These are phyloP conservation scores for Caenorhabditis inopinata DNA, from an alignment of 1,140 invertebrate genomes.

Conservation along the genomic window DNA sequence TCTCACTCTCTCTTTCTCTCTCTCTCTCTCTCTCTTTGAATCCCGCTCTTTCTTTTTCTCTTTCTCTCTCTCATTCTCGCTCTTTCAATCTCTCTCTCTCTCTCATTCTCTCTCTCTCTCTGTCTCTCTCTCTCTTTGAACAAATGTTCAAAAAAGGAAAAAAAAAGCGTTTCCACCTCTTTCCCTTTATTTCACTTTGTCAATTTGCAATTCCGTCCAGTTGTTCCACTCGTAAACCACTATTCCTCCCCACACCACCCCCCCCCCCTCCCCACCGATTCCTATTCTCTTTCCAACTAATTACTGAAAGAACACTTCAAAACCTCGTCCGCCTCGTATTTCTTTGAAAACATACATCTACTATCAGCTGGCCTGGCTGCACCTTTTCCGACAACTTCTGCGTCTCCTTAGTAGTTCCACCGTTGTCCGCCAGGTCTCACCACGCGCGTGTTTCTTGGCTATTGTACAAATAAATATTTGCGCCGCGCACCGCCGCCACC, in stretches of 20 bases:
- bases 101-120: too few species aligned
- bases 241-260: too few species aligned
- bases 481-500: conserved; percentile 2
- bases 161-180: background rate
- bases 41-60: too few species aligned
- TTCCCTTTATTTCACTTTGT: background rate
- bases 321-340: background rate
- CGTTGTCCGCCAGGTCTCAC: conserved; percentile 7
- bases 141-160: background rate
- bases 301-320: conserved; percentile 34
- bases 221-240: conserved; percentile 31
- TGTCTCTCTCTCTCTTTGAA: too few species aligned
- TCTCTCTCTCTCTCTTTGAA: too few species aligned
- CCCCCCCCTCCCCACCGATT: too few species aligned
- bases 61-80: too few species aligned
- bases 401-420: background rate
- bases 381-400: conserved; percentile 20
- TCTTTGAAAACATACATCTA: background rate
- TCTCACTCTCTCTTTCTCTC: too few species aligned
- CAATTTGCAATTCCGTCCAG: conserved; percentile 22
- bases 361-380: conserved; percentile 28
- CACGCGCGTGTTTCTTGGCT: conserved; percentile 32
- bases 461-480: conserved; percentile 35
- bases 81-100: too few species aligned
- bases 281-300: background rate